A percentile compares a stretch with the other conserved stretches of the same genome.
phyloP scores from a whole-genome alignment of 2,888 invertebrate genomes.

The Stomorhina lunata region DNA sequence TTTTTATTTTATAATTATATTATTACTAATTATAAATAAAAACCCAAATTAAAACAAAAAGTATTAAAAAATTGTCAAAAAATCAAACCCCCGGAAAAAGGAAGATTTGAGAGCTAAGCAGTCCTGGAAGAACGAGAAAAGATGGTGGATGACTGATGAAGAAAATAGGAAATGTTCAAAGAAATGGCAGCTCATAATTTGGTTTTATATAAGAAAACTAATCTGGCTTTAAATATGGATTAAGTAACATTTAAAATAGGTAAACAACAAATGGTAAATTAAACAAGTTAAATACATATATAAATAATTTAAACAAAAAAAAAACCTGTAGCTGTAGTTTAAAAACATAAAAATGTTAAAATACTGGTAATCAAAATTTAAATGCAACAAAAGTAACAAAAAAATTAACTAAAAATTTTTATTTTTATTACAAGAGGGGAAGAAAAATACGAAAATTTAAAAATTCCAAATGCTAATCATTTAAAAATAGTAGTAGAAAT shows the following conservation, averaged over 20 bases:
- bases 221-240: constrained; percentile 34
- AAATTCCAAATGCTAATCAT: no score
- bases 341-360: constrained; percentile 21
- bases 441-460: neutral
- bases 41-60: neutral
- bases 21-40: constrained; percentile 17
- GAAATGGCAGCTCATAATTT: neutral
- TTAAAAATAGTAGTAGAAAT: no score
- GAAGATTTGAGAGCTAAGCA: neutral
- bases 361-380: constrained; percentile 42
- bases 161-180: neutral
- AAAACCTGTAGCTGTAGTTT: no score
- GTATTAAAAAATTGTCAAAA: neutral
- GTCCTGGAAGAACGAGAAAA: neutral
- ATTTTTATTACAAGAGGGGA: neutral
- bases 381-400: neutral
- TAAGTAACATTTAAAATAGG: neutral
- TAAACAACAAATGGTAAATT: neutral
- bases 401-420: no score
- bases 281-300: constrained; percentile 39
- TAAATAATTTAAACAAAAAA: constrained; percentile 10
- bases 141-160: neutral
- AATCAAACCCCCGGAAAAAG: neutral
- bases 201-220: neutral
- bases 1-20: constrained; percentile 52